A percentile compares a stretch with the other conserved stretches of the same genome.
These are phyloP conservation scores for Pampus argenteus DNA, from an alignment of 2,797 vertebrate species.

Conservation along the genomic window DNA sequence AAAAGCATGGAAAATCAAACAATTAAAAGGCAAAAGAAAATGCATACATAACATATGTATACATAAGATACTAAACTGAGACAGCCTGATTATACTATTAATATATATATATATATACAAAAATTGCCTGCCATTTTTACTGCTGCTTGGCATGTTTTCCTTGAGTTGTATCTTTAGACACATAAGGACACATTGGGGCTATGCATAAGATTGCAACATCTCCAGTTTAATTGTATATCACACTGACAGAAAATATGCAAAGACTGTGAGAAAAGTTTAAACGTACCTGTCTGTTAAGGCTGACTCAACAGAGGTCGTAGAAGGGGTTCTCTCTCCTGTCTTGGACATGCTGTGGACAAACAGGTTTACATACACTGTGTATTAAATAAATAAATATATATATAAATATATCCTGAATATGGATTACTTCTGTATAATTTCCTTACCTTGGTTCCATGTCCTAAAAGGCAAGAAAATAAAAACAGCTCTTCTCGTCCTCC, in stretches of 20 bases:
- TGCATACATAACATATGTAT: background rate
- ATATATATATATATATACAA: too few relatives aligned
- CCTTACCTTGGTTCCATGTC: conserved; percentile 47
- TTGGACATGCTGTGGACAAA: conserved; percentile 67
- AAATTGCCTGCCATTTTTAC: background rate
- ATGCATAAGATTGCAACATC: background rate
- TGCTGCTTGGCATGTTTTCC: background rate
- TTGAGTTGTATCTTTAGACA: background rate
- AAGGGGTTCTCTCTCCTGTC: conserved; percentile 54
- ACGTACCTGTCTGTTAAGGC: conserved; percentile 66
- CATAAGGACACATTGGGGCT: too few relatives aligned
- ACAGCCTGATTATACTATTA: background rate
- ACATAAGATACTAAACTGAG: background rate
- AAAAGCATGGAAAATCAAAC: conserved; percentile 9
- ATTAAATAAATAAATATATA: background rate
- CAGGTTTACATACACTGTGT: background rate
- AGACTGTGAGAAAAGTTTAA: background rate
- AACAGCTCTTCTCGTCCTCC: conserved; percentile 6
- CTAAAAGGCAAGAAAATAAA: conserved; percentile 7
- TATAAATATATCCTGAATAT: background rate
- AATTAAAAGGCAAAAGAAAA: background rate
- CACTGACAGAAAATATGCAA: background rate
- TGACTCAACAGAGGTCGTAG: conserved; percentile 58
- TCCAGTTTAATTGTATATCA: background rate
- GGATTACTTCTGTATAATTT: background rate